A percentile compares a stretch with the other conserved stretches of the same genome.
These are phyloP conservation scores for Sebastes oblongus DNA, from an alignment of 2,797 vertebrate genomes.

Conservation along the genomic window DNA sequence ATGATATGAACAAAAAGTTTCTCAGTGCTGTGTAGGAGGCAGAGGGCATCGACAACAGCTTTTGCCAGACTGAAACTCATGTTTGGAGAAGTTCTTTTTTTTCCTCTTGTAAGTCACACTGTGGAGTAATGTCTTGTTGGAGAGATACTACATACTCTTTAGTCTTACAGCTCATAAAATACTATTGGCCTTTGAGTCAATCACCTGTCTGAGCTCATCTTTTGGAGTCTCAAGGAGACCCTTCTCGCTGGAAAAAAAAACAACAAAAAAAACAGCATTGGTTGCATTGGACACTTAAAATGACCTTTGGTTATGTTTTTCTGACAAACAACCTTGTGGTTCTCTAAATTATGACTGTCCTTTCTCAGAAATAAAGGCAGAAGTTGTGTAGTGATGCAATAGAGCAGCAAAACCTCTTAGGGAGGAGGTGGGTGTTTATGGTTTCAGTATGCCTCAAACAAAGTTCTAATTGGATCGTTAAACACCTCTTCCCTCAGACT, in stretches of 20 bases:
- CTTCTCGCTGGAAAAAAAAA: neutral
- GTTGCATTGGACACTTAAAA: neutral
- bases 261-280: neutral
- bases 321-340: neutral
- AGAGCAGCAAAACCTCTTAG: neutral
- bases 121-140: conserved; percentile 8
- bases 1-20: conserved; percentile 70
- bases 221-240: neutral
- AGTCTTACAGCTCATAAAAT: neutral
- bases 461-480: neutral
- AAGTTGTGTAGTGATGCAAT: neutral
- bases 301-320: neutral
- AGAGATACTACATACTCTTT: neutral
- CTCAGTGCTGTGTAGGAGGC: conserved; percentile 63
- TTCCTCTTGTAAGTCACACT: conserved; percentile 11
- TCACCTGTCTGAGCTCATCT: neutral
- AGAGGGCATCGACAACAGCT: conserved; percentile 53
- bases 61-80: conserved; percentile 54
- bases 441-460: neutral
- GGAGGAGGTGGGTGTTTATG: neutral
- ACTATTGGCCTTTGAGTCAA: neutral
- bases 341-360: neutral
- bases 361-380: neutral
- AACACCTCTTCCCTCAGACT: neutral
- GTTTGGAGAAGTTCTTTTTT: conserved; percentile 23